phyloP scores from a whole-genome alignment of 1,140 invertebrate genomes.

The Sitodiplosis mosellana region DNA sequence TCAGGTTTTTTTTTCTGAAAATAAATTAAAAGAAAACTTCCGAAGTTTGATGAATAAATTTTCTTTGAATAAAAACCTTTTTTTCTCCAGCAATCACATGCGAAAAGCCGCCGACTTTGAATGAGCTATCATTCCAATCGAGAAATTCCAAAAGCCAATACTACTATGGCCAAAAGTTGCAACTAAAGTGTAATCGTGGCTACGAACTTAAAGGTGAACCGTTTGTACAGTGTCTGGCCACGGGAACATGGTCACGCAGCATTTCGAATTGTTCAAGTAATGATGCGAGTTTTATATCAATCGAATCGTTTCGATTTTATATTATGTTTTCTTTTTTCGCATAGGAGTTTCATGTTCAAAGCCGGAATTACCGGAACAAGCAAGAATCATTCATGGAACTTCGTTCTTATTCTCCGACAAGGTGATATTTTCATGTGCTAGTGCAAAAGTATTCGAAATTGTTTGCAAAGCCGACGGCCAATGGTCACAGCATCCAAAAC shows the following conservation, averaged over 20 bases:
- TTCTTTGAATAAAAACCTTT: too few relatives aligned
- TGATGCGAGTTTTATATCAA: too few relatives aligned
- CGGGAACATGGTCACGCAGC: constrained; percentile 33
- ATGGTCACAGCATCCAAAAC: neutral
- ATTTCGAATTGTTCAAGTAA: constrained; percentile 28
- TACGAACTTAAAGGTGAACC: constrained; percentile 29
- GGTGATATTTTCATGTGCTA: neutral
- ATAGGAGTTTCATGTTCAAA: neutral
- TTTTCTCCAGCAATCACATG: neutral
- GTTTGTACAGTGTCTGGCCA: constrained; percentile 27
- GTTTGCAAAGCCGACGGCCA: neutral
- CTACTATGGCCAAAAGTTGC: constrained; percentile 11
- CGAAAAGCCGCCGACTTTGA: neutral
- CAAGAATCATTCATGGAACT: neutral
- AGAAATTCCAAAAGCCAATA: neutral
- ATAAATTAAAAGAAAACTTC: too few relatives aligned
- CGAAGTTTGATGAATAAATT: too few relatives aligned
- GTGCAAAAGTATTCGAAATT: neutral
- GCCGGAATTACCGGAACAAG: neutral
- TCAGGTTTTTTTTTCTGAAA: too few relatives aligned
- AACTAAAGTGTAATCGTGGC: constrained; percentile 26
- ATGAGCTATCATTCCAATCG: neutral
- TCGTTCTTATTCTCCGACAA: neutral
- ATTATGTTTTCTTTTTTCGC: neutral
- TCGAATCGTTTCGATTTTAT: neutral